These are phyloP conservation scores for Electrophaes corylata DNA, from an alignment of 2,888 invertebrate species.

Conservation along the genomic window DNA sequence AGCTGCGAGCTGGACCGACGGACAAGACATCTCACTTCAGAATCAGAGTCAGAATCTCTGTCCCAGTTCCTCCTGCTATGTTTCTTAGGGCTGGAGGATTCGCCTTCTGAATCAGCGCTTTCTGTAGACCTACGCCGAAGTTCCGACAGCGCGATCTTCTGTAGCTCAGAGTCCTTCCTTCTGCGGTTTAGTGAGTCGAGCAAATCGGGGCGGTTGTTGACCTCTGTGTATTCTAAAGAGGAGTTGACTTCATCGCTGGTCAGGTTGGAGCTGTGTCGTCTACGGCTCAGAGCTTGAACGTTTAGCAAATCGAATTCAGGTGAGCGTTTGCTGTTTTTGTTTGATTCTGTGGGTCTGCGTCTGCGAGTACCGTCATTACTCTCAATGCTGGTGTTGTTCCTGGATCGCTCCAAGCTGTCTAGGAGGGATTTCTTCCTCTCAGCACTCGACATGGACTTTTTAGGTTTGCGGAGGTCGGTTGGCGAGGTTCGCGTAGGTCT, in stretches of 20 bases:
- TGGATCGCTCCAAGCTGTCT: constrained; percentile 76
- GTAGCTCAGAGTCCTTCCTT: constrained; percentile 66
- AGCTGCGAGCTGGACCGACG: constrained; percentile 86
- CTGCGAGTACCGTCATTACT: constrained; percentile 73
- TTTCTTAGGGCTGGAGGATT: constrained; percentile 69
- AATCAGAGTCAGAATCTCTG: constrained; percentile 86
- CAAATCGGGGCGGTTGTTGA: constrained; percentile 77
- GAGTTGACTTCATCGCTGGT: constrained; percentile 81
- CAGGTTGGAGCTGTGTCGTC: constrained; percentile 76
- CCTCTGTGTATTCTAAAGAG: constrained; percentile 78
- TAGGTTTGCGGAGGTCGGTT: constrained; percentile 74
- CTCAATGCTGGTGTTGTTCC: constrained; percentile 78
- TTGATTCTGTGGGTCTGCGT: constrained; percentile 69
- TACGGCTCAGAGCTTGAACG: constrained; percentile 70
- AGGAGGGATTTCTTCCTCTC: constrained; percentile 78
- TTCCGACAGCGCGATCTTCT: constrained; percentile 72
- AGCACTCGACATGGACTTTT: constrained; percentile 80
- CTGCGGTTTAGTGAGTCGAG: constrained; percentile 72
- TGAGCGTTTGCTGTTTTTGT: constrained; percentile 73
- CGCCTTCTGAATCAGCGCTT: constrained; percentile 71
- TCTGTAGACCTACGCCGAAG: constrained; percentile 69
- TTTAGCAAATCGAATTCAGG: constrained; percentile 77
- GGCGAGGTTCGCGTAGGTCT: constrained; percentile 69
- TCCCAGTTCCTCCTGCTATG: constrained; percentile 64
- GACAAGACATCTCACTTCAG: constrained; percentile 86